These are phyloP conservation scores for Amphipoea oculea DNA, from an alignment of 2,888 invertebrate species.

Conservation along the genomic window DNA sequence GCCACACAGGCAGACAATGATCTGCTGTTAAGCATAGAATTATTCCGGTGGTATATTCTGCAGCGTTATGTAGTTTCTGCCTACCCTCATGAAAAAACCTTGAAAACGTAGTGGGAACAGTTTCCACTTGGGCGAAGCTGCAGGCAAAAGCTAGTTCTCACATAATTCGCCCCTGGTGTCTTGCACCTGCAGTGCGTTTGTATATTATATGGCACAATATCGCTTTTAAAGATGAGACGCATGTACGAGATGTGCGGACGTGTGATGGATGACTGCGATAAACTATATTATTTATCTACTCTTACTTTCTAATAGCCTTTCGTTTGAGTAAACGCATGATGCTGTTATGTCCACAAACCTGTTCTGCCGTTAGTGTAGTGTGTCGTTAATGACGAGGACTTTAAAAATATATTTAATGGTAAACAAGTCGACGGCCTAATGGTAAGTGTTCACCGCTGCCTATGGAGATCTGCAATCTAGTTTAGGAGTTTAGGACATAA, in stretches of 20 bases:
- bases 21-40: neutral
- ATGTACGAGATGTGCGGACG: neutral
- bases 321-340: conserved; percentile 7
- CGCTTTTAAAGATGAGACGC: neutral
- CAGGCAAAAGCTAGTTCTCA: neutral
- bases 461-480: too few relatives aligned
- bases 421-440: too few relatives aligned
- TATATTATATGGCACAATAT: neutral
- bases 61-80: neutral
- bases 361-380: neutral
- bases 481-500: too few relatives aligned
- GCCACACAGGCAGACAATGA: neutral
- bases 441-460: too few relatives aligned
- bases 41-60: neutral
- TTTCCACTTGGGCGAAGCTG: too few relatives aligned
- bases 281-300: conserved; percentile 1
- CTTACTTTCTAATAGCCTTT: conserved; percentile 44
- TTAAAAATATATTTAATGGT: neutral
- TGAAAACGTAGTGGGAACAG: neutral
- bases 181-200: neutral
- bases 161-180: neutral
- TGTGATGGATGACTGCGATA: neutral
- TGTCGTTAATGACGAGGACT: neutral
- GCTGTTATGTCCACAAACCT: conserved; percentile 15
- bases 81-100: neutral